Percentiles rank a stretch among this genome's conserved stretches.
Conservation (phyloP, 1,140 invertebrate genomes). For the Microplitis demolitor region DNA sequence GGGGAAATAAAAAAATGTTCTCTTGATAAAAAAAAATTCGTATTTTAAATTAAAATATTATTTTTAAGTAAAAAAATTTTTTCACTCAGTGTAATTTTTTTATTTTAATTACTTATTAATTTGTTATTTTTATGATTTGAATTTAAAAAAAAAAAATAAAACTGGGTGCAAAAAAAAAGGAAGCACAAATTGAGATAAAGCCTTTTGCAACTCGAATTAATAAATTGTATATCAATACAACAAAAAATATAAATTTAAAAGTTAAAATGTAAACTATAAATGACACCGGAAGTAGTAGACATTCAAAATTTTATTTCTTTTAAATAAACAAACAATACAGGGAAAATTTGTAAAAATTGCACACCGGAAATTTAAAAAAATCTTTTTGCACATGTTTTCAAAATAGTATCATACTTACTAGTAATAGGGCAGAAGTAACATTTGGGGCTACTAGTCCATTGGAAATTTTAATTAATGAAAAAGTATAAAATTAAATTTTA, state of each 20-base stretch:
- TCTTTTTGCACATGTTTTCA: too few relatives aligned
- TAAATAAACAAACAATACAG: neutral
- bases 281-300: too few relatives aligned
- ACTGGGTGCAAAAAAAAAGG: neutral
- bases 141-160: neutral
- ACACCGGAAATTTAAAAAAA: too few relatives aligned
- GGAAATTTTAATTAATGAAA: too few relatives aligned
- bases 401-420: too few relatives aligned
- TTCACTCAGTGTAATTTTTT: too few relatives aligned
- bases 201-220: constrained; percentile 21
- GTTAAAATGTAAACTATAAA: neutral
- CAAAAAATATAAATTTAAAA: neutral
- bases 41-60: neutral
- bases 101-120: too few relatives aligned
- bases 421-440: too few relatives aligned
- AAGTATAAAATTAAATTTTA: too few relatives aligned
- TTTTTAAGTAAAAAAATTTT: neutral
- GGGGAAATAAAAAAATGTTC: neutral
- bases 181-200: constrained; percentile 3
- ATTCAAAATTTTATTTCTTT: neutral
- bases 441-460: too few relatives aligned
- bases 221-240: neutral
- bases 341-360: too few relatives aligned
- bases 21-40: neutral
- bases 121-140: too few relatives aligned